phyloP scores from a whole-genome alignment of 2,888 invertebrate species.

The Nineta flava region DNA sequence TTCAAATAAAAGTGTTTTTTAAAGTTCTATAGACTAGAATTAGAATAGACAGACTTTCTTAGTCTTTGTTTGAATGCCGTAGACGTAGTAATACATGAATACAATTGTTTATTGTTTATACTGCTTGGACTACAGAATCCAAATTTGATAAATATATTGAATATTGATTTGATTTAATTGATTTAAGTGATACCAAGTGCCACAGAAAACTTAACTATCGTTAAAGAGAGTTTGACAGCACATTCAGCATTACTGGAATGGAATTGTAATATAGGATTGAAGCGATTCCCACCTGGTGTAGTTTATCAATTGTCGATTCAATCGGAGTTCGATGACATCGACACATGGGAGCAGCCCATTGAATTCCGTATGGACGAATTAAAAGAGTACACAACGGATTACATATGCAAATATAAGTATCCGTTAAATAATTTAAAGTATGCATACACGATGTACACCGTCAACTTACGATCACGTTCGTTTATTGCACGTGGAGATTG shows the following conservation, averaged over 20 bases:
- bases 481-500: constrained; percentile 32
- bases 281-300: constrained; percentile 32
- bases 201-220: constrained; percentile 29
- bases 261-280: constrained; percentile 30
- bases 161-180: constrained; percentile 4
- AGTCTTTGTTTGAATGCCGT: no score
- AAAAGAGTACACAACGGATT: no score
- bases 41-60: no score
- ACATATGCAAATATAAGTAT: constrained; percentile 9
- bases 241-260: constrained; percentile 32
- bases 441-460: constrained; percentile 53
- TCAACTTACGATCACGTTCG: constrained; percentile 51
- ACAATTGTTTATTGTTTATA: no score
- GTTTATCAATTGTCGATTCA: constrained; percentile 34
- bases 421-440: constrained; percentile 41
- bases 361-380: background rate
- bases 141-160: background rate
- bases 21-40: no score
- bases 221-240: constrained; percentile 25
- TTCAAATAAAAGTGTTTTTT: no score
- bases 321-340: constrained; percentile 29
- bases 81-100: no score
- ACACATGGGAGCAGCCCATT: constrained; percentile 26
- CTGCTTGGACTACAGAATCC: no score
- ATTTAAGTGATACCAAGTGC: constrained; percentile 30